phyloP scores from a whole-genome alignment of 2,888 invertebrate species.

The Gibbula magus region DNA sequence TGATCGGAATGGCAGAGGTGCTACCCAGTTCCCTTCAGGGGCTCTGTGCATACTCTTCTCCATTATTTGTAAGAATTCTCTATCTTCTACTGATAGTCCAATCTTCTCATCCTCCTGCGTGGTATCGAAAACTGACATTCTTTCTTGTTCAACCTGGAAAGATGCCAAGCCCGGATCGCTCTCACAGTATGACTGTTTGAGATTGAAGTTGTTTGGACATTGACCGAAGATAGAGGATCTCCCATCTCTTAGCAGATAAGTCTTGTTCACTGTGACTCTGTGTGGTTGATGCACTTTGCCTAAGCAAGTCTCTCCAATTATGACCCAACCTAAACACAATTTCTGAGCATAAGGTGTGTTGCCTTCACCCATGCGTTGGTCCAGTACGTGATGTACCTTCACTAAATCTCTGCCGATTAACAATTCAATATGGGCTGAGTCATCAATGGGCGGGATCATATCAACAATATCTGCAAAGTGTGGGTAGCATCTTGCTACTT shows the following conservation, averaged over 20 bases:
- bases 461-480: too few species aligned
- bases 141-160: neutral
- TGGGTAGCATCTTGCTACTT: too few species aligned
- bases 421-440: too few species aligned
- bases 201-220: conserved; percentile 22
- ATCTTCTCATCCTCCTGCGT: conserved; percentile 35
- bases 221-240: conserved; percentile 5
- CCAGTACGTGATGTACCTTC: conserved; percentile 41
- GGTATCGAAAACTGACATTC: conserved; percentile 16
- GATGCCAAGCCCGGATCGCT: too few species aligned
- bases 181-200: too few species aligned
- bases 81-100: conserved; percentile 36
- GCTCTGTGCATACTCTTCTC: conserved; percentile 18
- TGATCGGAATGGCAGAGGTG: conserved; percentile 35
- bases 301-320: conserved; percentile 41
- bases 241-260: conserved; percentile 11
- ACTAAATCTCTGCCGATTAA: too few species aligned
- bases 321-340: conserved; percentile 35
- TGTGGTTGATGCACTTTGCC: conserved; percentile 35
- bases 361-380: conserved; percentile 32
- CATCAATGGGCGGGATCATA: conserved; percentile 28
- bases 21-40: conserved; percentile 25
- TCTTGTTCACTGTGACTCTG: conserved; percentile 28
- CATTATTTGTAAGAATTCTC: conserved; percentile 35
- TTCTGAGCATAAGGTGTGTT: conserved; percentile 36